Evolutionary conservation across 2,113 vertebrate genomes (phyloP), one percentile per base, ranked within the genome.

Genomic region (Axis porcinus): DNA sequence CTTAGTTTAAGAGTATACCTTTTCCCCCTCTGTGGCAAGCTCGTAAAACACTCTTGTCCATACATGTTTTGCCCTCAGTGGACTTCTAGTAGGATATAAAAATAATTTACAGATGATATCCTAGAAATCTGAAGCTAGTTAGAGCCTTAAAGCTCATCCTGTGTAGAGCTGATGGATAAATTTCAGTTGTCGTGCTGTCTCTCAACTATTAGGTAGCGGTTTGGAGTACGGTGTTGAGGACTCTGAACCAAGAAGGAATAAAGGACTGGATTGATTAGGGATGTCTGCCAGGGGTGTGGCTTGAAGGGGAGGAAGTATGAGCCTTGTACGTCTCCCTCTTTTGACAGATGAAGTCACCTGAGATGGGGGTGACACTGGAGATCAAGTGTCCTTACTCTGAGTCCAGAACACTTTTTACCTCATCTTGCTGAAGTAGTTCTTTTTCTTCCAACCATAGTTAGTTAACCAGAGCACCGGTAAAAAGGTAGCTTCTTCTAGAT

Each of bases 371-470:
- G 19, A 27, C 33, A 21, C 33, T 87, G 16, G 57, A 57, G 30
- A 15, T 36, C 23, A 86, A n/a, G 1, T 25, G 1, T n/a, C 52
- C 70, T 88, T 89, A 27, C 76, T 94, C 79, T 55, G 83, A 62
- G 25, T 64, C 30, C 40, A 87, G 21, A 8, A 57, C 13, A 58
- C 30, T 57, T 95, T 84, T 52, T 30, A 43, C 21, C 2, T 43
- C 47, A 36, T 76, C 90, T 97, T 88, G 19, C 43, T n/a, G 27
- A 97, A 76, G 36, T 85, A 54, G 74, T 96, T 89, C 19, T 85
- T 60, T 55, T 92, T 45, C 83, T 91, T 88, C 76, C 25, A 91
- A 40, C 30, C 16, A 2, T 47, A 23, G 14, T 81, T 45, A 86
- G 70, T 83, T 78, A 97, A 54, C n/a, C 84, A 57, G 83, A 58